Evolutionary conservation across 2,113 vertebrate genomes (phyloP).

Genomic region (Puffinus mauretanicus): DNA sequence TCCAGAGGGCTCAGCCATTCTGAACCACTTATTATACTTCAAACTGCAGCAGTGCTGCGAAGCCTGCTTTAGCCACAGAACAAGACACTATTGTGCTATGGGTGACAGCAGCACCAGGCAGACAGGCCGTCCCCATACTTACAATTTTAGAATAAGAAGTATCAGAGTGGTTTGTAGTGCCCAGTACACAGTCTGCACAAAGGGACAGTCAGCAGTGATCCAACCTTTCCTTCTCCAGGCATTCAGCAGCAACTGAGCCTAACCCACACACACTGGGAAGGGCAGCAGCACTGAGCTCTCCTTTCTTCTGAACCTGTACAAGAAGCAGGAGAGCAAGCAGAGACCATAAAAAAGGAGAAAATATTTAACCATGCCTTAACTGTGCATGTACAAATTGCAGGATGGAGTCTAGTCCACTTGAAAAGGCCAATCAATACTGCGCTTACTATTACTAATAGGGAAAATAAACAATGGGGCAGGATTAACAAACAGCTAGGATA

Average conservation of each 20-base stretch:
- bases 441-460: not conserved
- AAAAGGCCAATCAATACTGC: not conserved
- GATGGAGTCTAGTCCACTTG: not conserved
- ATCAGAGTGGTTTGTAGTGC: not conserved
- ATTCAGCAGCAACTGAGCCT: not conserved
- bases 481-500: not conserved
- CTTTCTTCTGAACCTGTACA: not conserved
- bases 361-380: not conserved
- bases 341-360: not conserved
- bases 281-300: not conserved
- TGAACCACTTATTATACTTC: not conserved
- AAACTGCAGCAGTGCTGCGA: not conserved
- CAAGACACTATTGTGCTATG: not conserved
- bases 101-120: not conserved
- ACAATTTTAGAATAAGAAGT: not conserved
- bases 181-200: not conserved
- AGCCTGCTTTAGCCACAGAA: not conserved
- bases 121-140: not conserved
- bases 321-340: not conserved
- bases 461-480: not conserved
- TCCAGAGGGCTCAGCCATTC: not conserved
- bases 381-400: not conserved
- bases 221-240: not conserved
- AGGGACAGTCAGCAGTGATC: not conserved
- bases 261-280: not conserved